Evolutionary conservation across 2,797 vertebrate species (phyloP), one percentile per base, ranked within the genome.

Genomic region (Gorsachius magnificus): DNA sequence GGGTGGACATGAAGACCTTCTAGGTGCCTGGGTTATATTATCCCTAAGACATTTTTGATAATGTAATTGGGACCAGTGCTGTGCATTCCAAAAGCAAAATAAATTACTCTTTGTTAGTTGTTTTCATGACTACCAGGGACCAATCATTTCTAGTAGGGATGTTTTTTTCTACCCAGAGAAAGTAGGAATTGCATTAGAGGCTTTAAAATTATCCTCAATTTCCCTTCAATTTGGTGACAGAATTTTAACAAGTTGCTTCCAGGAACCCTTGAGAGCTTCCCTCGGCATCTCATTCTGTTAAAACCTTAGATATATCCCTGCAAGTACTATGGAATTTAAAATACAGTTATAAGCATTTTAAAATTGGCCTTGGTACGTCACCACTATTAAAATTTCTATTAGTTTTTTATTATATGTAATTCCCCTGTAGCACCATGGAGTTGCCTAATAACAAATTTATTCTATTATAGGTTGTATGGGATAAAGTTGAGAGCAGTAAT

Each of bases 171-270:
- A 66, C n/a, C 31, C 21, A 54, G 85, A 90, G 33, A 76, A 90
- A 83, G 65, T 21, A 94, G 25, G 41, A 91, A 83, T 95, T 90
- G 46, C 38, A 51, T 89, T 88, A 94, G 20, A 83, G 38, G 61
- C 35, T 93, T 94, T 72, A 89, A 92, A 95, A 93, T 92, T 90
- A 88, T 95, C 70, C 79, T 89, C 57, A 88, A 92, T 96, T 95
- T 93, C 69, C 35, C 65, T 91, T 96, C 93, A 92, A 11, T 95
- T 96, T 95, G 54, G 61, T 83, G 87, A 75, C 76, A 95, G 89
- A 93, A 93, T 93, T 95, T 95, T 94, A 96, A 92, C 84, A 88
- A 92, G 78, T 91, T 83, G 69, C 84, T 96, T 91, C 96, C 54
- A 95, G 91, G 83, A 90, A 69, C 72, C 72, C 84, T 83, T 72